Evolutionary conservation across 2,113 vertebrate species (phyloP), one percentile per base, ranked within the genome.

Genomic region (Tetraodon nigroviridis): DNA sequence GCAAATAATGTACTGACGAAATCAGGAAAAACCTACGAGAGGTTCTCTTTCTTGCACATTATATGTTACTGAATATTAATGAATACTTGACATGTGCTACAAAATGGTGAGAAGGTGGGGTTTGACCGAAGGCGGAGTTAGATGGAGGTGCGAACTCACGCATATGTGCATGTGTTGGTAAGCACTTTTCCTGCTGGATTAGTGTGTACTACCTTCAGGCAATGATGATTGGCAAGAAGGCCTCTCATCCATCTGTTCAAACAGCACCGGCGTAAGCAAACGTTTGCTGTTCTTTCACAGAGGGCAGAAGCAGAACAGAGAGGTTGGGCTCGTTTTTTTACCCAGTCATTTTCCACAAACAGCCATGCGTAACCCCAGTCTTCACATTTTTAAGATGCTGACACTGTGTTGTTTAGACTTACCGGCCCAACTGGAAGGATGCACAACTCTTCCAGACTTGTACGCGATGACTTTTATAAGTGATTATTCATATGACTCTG

Each of bases 231-330:
- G 61, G 67, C 48, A 32, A 58, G 37, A 51, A 54, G 14, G 55
- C 10, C 64, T 61, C 18, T 21, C 51, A 37, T 75, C 74, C 51
- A 37, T 75, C 74, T 81, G 76, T 70, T 76, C 71, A 79, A 81
- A 81, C 64, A 75, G 58, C 61, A 55, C 55, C 54, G 32, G 69
- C 63, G 3, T 50, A 65, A 64, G 46, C 72, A 76, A 80, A 81
- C 59, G 70, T 71, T 68, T 52, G 61, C 17, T 78, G 53, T 71
- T 57, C 17, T 37, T 56, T 60, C 54, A 29, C 57, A n/a, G 37
- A 64, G 72, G 61, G 21, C 19, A 27, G 60, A 20, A 6, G 22
- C 3, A 40, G 52, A 64, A 22, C 61, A 22, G 45, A 41, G 16
- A 40, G 56, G 12, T 21, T 51, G 40, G 58, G 55, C 64, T 64